Conservation (phyloP, 1,140 invertebrate genomes). For the Tribolium castaneum region DNA sequence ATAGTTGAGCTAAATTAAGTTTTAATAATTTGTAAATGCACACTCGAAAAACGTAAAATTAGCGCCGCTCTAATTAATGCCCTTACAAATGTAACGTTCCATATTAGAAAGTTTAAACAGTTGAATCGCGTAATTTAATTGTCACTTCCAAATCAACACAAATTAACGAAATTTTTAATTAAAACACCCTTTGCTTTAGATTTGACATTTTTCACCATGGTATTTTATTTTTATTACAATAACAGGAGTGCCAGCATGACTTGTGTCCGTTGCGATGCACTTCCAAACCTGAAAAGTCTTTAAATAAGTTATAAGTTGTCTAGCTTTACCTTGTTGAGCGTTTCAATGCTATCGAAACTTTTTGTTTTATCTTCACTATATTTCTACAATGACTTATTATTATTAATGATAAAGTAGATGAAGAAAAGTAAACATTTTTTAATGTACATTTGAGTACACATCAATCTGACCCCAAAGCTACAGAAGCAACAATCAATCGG, state of each 20-base stretch:
- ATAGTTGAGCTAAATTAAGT: conserved; percentile 38
- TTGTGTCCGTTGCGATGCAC: no score
- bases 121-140: background rate
- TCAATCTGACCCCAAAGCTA: conserved; percentile 6
- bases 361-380: no score
- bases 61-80: background rate
- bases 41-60: conserved; percentile 22
- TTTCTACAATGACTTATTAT: no score
- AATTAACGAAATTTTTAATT: no score
- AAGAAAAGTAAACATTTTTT: background rate
- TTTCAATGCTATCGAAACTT: no score
- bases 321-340: no score
- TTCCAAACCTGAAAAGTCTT: no score
- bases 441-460: background rate
- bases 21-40: conserved; percentile 39
- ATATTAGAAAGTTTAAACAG: background rate
- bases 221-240: no score
- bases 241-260: no score
- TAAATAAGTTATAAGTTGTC: no score
- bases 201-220: no score
- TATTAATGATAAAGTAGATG: no score
- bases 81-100: background rate
- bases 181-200: background rate
- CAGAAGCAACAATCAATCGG: conserved; percentile 29
- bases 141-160: background rate